Conservation (phyloP, 2,113 vertebrate species). For the Dendropsophus ebraccatus region DNA sequence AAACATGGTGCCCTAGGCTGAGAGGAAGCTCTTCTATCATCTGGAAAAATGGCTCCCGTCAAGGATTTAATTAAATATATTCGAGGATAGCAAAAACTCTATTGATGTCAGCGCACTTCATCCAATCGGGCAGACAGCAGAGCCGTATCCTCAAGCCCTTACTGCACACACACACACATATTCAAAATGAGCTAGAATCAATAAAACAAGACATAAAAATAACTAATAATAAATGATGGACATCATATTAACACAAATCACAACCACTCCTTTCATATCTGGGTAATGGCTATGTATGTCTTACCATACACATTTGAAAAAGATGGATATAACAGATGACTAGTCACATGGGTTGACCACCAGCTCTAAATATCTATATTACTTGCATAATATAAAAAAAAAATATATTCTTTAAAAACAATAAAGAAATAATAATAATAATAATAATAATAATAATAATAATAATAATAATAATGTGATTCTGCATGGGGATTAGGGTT, state of each 20-base stretch:
- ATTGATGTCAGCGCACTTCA: constrained; percentile 19
- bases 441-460: no score
- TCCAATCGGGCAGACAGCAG: neutral
- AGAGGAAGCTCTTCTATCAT: constrained; percentile 30
- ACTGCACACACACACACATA: neutral
- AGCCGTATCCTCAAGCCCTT: neutral
- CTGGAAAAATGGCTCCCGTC: constrained; percentile 39
- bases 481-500: no score
- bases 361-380: neutral
- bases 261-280: neutral
- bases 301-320: neutral
- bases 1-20: constrained; percentile 21
- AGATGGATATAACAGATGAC: neutral
- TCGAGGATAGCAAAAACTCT: neutral
- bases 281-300: neutral
- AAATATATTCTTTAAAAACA: no score
- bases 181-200: neutral
- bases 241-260: neutral
- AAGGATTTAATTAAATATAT: constrained; percentile 45
- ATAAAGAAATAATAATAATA: no score
- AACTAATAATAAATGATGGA: neutral
- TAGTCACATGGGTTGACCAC: neutral
- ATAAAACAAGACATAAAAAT: neutral
- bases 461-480: no score
- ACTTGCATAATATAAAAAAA: no score